phyloP scores from a whole-genome alignment of 2,113 vertebrate genomes.

The Phasianus colchicus region DNA sequence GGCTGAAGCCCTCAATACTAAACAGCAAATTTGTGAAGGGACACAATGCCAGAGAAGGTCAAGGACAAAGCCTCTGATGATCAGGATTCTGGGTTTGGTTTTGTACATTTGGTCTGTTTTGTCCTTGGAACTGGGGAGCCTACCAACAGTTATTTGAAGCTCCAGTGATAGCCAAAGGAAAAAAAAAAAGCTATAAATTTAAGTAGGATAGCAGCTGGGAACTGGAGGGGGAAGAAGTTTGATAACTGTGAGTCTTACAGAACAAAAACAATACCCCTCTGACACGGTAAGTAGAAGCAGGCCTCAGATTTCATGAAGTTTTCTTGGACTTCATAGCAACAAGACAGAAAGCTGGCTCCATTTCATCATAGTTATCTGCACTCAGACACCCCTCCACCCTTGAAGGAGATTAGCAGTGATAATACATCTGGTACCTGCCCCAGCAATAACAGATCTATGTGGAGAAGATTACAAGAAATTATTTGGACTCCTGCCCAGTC shows the following conservation, averaged over 20 bases:
- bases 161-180: not conserved
- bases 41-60: not conserved
- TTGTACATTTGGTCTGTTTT: not conserved
- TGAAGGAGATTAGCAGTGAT: constrained; percentile 57
- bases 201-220: not conserved
- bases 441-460: constrained; percentile 46
- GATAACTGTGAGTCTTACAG: not conserved
- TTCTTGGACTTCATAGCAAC: not conserved
- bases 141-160: not conserved
- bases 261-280: not conserved
- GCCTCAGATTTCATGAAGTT: not conserved
- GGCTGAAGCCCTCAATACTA: not conserved
- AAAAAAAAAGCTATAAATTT: not conserved
- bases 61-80: rapidly evolving
- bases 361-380: constrained; percentile 46
- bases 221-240: not conserved
- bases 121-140: not conserved
- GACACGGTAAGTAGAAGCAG: constrained; percentile 28
- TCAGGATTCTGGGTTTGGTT: not conserved
- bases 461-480: constrained; percentile 54
- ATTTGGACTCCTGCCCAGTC: constrained; percentile 53
- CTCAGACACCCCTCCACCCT: constrained; percentile 35
- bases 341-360: constrained; percentile 57
- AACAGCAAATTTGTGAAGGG: not conserved
- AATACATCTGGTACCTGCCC: constrained; percentile 67